Base-by-base conservation (phyloP, 2,888 invertebrate species). In the Dermolepida albohirtum region DNA sequence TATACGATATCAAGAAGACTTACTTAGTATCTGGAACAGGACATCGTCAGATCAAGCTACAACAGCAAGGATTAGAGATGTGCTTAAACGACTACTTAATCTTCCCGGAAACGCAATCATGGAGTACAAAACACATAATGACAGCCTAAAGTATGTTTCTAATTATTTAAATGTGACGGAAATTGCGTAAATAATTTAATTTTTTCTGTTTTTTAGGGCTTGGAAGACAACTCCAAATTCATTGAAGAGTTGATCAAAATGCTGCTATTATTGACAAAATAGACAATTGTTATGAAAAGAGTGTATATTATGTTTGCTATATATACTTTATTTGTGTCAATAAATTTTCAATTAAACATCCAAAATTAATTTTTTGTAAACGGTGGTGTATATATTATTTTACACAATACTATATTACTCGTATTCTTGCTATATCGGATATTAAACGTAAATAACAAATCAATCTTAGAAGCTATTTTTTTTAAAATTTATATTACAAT, bases 11-110 rank as follows among this genome's bases (percentile, higher is more conserved):
- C 96, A 94, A 88, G 98, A 98, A 85, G 98, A 97, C 82, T 93
- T 96, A 82, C 89, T 98, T 79, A 96, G 97, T 74, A 91, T 98
- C 78, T 98, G 98, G 98, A 98, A 98, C 85, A 91, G 94, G 83
- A 97, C 95, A 75, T 96, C 98, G 64, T 89, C 92, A 73, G 97
- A 98, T 86, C 89, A 90, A 79, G 89, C 88, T 73, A 94, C 95
- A 74, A 96, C 95, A 76, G 90, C 91, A 74, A 89, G 97, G 78
- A 98, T 99, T 78, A 89, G 97, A 74, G 98, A 99, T 86, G 96
- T 97, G 51, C 86, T 99, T 78, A 92, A 95, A 78, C 90, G 98
- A 82, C 93, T 98, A 80, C 89, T 99, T 80, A 96, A 98, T 87
- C 90, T 99, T 83, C 98, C 98, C 72, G 87, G 93, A 64, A 92